Evolutionary conservation across 2,113 vertebrate species (phyloP), one percentile per base, ranked within the genome.

Genomic region (Aptenodytes forsteri): DNA sequence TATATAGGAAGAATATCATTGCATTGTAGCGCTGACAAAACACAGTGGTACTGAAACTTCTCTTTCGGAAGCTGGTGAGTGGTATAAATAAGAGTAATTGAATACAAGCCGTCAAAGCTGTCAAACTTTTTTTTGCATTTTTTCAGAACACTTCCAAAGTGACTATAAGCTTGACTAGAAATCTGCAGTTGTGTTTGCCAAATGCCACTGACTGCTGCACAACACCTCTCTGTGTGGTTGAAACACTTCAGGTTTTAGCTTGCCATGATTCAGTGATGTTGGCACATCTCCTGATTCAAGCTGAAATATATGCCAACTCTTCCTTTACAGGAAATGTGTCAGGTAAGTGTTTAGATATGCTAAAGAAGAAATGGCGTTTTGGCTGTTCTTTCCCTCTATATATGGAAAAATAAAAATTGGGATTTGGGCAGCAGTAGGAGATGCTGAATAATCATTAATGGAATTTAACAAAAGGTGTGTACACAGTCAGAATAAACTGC

Each of bases 231-330:
- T 99, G 99, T 13, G 16, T 99, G 32, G 38, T 99, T 61, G 99
- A 99, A 64, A 97, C 98, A 0, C 98, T 99, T 56, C 98, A 98
- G 90, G 96, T 99, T 61, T 98, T 98, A 6, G 99, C 99, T 4
- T 99, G 99, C 94, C 95, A 11, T 55, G 96, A 84, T 6, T 85
- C 95, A 6, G 83, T 54, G 36, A 62, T 97, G 32, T 93, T 96
- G 91, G 98, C 99, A 3, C 98, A 95, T 15, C 97, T 99, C n/a
- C 97, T 99, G 56, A 97, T 99, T 84, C 99, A 99, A 96, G 99
- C 97, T 72, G 98, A 98, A 93, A 99, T 99, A 87, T 98, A 98
- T 79, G 98, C 98, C 71, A 98, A 98, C 94, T 89, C 98, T 23
- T 96, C 98, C 71, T 97, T 98, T 85, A 19, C 70, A 59, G 98